Conservation (phyloP, 2,113 vertebrate genomes). For the Cephalopterus ornatus region DNA sequence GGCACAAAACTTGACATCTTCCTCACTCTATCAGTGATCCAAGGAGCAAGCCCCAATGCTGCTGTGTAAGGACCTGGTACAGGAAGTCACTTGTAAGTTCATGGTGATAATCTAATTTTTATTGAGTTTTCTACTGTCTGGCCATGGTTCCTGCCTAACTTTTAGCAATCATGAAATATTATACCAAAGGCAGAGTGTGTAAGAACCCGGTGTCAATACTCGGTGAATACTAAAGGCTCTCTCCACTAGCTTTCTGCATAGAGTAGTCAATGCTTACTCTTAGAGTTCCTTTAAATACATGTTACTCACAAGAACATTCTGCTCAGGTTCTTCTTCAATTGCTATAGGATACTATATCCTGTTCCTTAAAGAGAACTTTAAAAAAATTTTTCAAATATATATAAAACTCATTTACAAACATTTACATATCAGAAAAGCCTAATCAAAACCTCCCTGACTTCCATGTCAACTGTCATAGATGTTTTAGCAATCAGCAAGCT, state of each 20-base stretch:
- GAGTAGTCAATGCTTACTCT: neutral
- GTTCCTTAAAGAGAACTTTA: neutral
- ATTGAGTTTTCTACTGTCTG: neutral
- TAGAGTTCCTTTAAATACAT: neutral
- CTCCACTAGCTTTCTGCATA: neutral
- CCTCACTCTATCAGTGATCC: neutral
- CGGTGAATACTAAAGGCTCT: neutral
- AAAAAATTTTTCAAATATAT: neutral
- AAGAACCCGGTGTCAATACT: neutral
- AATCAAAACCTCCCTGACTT: slow-evolving; percentile 54
- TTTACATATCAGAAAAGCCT: slow-evolving; percentile 53
- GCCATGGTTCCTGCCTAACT: neutral
- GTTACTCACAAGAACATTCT: neutral
- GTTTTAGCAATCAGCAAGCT: slow-evolving; percentile 40
- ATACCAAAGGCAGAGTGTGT: neutral
- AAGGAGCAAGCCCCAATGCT: neutral
- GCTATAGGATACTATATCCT: neutral
- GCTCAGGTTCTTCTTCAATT: neutral
- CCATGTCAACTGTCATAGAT: slow-evolving; percentile 2
- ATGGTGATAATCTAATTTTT: neutral
- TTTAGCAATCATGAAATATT: neutral
- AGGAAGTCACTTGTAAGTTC: neutral
- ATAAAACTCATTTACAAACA: slow-evolving; percentile 17
- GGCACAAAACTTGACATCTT: neutral
- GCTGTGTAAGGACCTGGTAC: neutral